Evolutionary conservation across 1,140 invertebrate species (phyloP).

Genomic region (Penaeus vannamei): DNA sequence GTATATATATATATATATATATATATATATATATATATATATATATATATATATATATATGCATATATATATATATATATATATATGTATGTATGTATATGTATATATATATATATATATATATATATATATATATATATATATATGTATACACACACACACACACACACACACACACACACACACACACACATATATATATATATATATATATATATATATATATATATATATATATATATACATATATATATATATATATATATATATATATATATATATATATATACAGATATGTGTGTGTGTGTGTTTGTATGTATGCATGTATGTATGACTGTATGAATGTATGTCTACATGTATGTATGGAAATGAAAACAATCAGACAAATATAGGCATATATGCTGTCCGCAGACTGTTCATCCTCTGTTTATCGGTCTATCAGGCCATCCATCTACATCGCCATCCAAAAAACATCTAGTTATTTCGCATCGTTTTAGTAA

Average conservation of each 20-base stretch:
- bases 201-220: conserved; percentile 6
- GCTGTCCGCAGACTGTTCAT: too few species aligned
- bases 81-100: background rate
- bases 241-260: background rate
- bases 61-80: background rate
- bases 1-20: too few species aligned
- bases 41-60: background rate
- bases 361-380: too few species aligned
- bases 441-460: too few species aligned
- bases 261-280: background rate
- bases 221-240: conserved; percentile 22
- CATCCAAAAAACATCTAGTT: too few species aligned
- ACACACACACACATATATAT: background rate
- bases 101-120: background rate
- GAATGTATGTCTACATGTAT: background rate
- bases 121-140: background rate
- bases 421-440: too few species aligned
- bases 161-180: background rate
- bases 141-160: background rate
- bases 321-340: background rate
- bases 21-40: too few species aligned
- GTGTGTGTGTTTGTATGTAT: background rate
- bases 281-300: background rate
- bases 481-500: too few species aligned
- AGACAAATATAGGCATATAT: too few species aligned